phyloP scores from a whole-genome alignment of 2,797 vertebrate genomes.

The Lycodopsis pacificus region DNA sequence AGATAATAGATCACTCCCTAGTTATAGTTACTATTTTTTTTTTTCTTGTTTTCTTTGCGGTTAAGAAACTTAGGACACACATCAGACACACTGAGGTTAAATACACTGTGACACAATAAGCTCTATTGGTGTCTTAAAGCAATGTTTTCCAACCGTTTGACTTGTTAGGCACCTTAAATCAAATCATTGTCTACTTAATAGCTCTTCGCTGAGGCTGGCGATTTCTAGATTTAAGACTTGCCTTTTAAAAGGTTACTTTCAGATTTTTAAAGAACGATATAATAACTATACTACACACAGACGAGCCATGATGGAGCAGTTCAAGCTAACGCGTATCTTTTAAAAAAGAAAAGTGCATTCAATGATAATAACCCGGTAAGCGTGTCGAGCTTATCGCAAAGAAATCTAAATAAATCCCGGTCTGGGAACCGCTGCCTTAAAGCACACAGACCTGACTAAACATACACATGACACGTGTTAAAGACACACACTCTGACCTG shows the following conservation, averaged over 20 bases:
- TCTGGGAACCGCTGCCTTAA: neutral
- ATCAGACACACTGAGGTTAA: neutral
- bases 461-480: neutral
- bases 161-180: neutral
- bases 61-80: neutral
- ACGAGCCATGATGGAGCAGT: neutral
- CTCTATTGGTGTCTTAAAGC: neutral
- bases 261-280: neutral
- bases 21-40: too few relatives aligned
- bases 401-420: too few relatives aligned
- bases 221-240: neutral
- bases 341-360: neutral
- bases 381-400: too few relatives aligned
- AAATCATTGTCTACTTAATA: neutral
- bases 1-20: too few relatives aligned
- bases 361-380: neutral
- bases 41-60: too few relatives aligned
- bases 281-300: neutral
- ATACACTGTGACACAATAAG: neutral
- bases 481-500: conserved; percentile 84
- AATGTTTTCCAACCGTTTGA: neutral
- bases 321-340: neutral
- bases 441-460: neutral
- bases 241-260: neutral
- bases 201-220: neutral